Percentiles rank a stretch among this genome's conserved stretches.
Conservation (phyloP, 2,888 invertebrate genomes). For the Dolomedes plantarius region DNA sequence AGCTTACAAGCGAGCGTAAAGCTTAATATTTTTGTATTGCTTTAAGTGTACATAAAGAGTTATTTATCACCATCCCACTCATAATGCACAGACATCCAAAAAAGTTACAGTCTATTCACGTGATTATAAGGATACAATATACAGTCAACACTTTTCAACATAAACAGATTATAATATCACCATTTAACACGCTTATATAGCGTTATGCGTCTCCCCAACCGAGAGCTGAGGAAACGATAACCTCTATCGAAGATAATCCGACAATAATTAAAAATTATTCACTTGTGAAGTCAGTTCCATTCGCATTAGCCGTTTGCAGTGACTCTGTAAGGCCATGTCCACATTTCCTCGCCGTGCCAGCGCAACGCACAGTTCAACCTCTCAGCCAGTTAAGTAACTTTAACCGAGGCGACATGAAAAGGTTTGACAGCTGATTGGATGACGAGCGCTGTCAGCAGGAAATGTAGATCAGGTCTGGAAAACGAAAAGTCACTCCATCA, state of each 20-base stretch:
- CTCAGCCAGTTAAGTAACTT: background rate
- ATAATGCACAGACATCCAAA: slow-evolving; percentile 65
- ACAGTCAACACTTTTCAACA: slow-evolving; percentile 66
- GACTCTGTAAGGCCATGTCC: background rate
- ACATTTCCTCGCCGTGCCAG: background rate
- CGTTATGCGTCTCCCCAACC: background rate
- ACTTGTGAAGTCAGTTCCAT: background rate
- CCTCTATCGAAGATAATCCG: slow-evolving; percentile 8
- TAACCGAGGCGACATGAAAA: background rate
- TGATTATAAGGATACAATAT: slow-evolving; percentile 70
- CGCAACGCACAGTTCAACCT: background rate
- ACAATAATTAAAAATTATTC: slow-evolving; percentile 18
- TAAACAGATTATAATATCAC: slow-evolving; percentile 67
- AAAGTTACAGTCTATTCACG: slow-evolving; percentile 60
- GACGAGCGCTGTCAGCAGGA: background rate
- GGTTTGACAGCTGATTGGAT: background rate
- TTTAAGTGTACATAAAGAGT: slow-evolving; percentile 68
- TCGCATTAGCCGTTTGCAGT: background rate
- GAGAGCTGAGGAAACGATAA: background rate
- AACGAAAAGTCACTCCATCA: background rate
- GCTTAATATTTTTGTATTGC: slow-evolving; percentile 67
- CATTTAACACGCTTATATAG: slow-evolving; percentile 37
- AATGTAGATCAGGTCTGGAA: background rate
- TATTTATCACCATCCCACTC: slow-evolving; percentile 60
- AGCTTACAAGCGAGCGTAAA: slow-evolving; percentile 54